Base-by-base conservation (phyloP, 1,140 invertebrate genomes). In the Platorchestia sp. region DNA sequence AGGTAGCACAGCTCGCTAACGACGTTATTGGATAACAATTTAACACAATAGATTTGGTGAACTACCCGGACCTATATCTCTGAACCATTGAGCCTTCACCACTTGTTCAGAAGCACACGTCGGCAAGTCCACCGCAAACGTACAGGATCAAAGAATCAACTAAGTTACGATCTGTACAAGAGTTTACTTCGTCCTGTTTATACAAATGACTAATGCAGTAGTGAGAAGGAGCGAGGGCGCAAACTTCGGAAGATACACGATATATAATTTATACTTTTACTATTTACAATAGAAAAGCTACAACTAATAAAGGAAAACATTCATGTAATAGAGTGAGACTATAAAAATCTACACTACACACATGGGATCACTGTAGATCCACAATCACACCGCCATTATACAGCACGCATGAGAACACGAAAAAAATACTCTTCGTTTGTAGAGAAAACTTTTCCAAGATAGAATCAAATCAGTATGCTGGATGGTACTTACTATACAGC, bases 231-330 rank as follows among this genome's bases (percentile, higher is more conserved):
- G 87, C 59, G 59, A 75, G 87, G 87, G n/a, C 87, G 10, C 87
- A 89, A 89, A 89, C 87, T 89, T 89, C 43, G 87, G 87, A 89
- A 89, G 87, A 89, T 89, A 89, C 87, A 89, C 41, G 87, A 89
- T 89, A 89, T 89, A 89, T 89, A 89, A 42, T 75, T 75, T 75
- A 75, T 75, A 36, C 87, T 89, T 44, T 89, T 44, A 89, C 43
- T 89, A 89, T 89, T 42, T 44, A 89, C 87, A 89, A 89, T 89
- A 89, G 87, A 89, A 89, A 89, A 89, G 87, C 87, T 89, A 89
- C 87, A 89, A 42, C 87, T 89, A 89, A 89, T 75, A 75, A 75
- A 75, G 14, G 59, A 75, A 75, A 75, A 75, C 27, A 75, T 75
- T 75, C 59, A 75, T 27, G 59, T 22, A 75, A 75, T 75, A 75